Evolutionary conservation across 1,140 invertebrate species (phyloP).

Genomic region (Pemphigus obesinymphae): DNA sequence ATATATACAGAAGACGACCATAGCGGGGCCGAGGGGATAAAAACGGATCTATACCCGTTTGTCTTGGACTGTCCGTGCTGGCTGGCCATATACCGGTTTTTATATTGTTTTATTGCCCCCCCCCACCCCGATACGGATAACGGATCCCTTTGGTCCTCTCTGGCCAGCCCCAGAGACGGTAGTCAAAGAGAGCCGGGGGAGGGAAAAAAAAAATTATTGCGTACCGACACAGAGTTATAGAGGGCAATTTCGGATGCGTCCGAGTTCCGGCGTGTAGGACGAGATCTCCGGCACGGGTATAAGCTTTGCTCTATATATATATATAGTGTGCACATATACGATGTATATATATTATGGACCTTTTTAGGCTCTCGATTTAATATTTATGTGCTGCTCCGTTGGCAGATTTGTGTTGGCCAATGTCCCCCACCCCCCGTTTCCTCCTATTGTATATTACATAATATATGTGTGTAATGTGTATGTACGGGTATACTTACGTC

Average conservation of each 20-base stretch:
- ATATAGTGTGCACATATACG: no score
- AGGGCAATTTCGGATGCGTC: slow-evolving; percentile 33
- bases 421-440: neutral
- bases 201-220: slow-evolving; percentile 8
- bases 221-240: slow-evolving; percentile 5
- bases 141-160: slow-evolving; percentile 2
- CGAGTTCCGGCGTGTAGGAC: slow-evolving; percentile 30
- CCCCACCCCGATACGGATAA: neutral
- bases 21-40: neutral
- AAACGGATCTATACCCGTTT: slow-evolving; percentile 16
- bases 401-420: slow-evolving; percentile 27
- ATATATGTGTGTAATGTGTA: no score
- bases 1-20: neutral
- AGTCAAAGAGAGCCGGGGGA: neutral
- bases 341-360: no score
- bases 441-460: neutral
- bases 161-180: no score
- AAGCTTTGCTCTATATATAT: no score
- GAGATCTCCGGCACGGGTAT: neutral
- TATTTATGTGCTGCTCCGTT: slow-evolving; percentile 36
- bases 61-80: neutral
- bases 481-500: no score
- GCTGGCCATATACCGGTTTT: slow-evolving; percentile 27
- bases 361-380: slow-evolving; percentile 34
- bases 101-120: slow-evolving; percentile 20